Evolutionary conservation across 2,113 vertebrate species (phyloP).

Genomic region (Oenanthe oenanthe): DNA sequence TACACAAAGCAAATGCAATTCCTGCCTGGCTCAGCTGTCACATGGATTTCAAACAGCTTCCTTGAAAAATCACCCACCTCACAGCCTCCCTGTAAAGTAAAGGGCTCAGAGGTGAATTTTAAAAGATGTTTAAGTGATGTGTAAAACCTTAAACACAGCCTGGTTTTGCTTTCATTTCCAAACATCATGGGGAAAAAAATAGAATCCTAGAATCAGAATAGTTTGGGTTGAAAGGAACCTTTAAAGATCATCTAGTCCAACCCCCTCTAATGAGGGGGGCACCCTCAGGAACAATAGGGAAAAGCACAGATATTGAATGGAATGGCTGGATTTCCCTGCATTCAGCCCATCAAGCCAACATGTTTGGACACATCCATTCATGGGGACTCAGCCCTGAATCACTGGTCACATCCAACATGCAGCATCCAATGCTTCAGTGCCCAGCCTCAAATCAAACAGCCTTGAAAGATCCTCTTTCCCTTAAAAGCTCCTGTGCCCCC

Average conservation of each 20-base stretch:
- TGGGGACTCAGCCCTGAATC: not conserved
- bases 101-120: not conserved
- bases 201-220: not conserved
- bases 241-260: not conserved
- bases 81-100: not conserved
- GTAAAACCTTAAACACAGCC: not conserved
- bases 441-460: not conserved
- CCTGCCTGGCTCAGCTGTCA: not conserved
- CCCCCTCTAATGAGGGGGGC: not conserved
- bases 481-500: not conserved
- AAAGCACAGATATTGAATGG: not conserved
- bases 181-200: not conserved
- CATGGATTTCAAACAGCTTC: no score
- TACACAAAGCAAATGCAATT: not conserved
- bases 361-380: not conserved
- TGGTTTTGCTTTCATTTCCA: not conserved
- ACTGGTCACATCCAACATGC: fast-evolving
- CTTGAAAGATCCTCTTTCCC: not conserved
- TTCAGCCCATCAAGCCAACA: not conserved
- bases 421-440: not conserved
- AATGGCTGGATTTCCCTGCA: not conserved
- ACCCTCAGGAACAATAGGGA: not conserved
- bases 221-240: not conserved
- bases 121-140: not conserved
- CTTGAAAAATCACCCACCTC: not conserved